These are phyloP conservation scores for Nibea coibor DNA, from an alignment of 2,113 vertebrate species.

Conservation along the genomic window DNA sequence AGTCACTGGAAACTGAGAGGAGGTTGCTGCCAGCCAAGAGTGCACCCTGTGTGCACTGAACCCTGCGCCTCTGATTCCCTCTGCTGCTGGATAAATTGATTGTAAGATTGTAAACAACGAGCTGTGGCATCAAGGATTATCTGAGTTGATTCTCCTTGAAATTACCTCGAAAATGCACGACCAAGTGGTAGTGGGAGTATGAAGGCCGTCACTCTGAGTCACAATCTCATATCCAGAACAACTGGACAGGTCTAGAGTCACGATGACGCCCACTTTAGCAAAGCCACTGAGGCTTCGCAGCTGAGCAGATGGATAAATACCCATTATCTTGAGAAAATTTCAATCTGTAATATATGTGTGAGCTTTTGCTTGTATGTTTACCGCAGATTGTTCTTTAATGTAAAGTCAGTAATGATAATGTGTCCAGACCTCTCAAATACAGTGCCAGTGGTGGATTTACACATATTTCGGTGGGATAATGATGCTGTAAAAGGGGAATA, in stretches of 20 bases:
- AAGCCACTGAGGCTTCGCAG: neutral
- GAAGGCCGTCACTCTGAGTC: slow-evolving; percentile 4
- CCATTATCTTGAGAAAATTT: slow-evolving; percentile 4
- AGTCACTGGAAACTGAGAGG: slow-evolving; percentile 53
- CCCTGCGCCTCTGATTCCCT: neutral
- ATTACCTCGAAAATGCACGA: slow-evolving; percentile 25
- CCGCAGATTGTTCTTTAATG: neutral
- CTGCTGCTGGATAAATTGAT: slow-evolving; percentile 31
- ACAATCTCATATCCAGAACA: neutral
- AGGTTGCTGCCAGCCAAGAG: neutral
- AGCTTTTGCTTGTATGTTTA: neutral
- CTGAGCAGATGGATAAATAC: neutral
- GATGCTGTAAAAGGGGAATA: neutral
- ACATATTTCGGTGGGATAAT: neutral
- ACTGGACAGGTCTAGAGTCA: neutral
- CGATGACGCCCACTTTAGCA: neutral
- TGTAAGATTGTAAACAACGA: slow-evolving; percentile 36
- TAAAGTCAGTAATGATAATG: neutral
- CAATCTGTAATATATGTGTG: neutral
- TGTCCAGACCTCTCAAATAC: neutral
- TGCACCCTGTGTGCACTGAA: neutral
- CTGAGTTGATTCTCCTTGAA: slow-evolving; percentile 5
- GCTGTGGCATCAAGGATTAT: neutral
- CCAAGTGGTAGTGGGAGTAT: slow-evolving; percentile 11
- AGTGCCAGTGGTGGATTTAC: neutral